phyloP scores from a whole-genome alignment of 1,140 invertebrate genomes.

The Zaprionus davidi region DNA sequence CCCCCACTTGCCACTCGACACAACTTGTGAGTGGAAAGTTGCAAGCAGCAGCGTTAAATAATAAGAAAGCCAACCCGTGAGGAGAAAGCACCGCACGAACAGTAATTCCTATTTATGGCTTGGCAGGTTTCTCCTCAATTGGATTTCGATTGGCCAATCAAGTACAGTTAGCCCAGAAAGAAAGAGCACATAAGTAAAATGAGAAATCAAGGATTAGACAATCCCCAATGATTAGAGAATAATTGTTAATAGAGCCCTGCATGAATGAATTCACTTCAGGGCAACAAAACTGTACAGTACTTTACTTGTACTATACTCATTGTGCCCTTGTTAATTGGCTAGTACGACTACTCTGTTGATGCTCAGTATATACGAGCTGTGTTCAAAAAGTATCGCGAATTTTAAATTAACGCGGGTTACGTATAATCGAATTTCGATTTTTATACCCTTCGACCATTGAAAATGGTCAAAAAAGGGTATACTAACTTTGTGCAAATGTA shows the following conservation, averaged over 20 bases:
- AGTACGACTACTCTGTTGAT: too few species aligned
- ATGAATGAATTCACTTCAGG: too few species aligned
- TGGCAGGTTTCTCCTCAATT: slow-evolving; percentile 53
- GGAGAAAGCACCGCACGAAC: slow-evolving; percentile 2
- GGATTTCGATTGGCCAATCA: slow-evolving; percentile 60
- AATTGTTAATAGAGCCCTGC: neutral
- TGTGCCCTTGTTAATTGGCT: too few species aligned
- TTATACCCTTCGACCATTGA: too few species aligned
- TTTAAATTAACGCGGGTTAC: too few species aligned
- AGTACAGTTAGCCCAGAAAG: neutral
- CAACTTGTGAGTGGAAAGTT: slow-evolving; percentile 28
- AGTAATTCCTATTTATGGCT: slow-evolving; percentile 67
- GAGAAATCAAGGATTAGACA: neutral
- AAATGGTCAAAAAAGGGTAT: too few species aligned
- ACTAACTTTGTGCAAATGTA: too few species aligned
- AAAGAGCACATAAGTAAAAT: neutral
- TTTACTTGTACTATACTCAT: too few species aligned
- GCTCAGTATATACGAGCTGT: too few species aligned
- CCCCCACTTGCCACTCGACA: slow-evolving; percentile 25
- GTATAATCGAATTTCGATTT: too few species aligned
- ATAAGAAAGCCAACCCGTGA: slow-evolving; percentile 57
- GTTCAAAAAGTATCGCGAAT: too few species aligned
- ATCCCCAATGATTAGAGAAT: neutral
- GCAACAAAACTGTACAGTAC: too few species aligned
- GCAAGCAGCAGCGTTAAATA: slow-evolving; percentile 53